These are phyloP conservation scores for Toxotes chatareus DNA, from an alignment of 2,113 vertebrate genomes.

Conservation along the genomic window DNA sequence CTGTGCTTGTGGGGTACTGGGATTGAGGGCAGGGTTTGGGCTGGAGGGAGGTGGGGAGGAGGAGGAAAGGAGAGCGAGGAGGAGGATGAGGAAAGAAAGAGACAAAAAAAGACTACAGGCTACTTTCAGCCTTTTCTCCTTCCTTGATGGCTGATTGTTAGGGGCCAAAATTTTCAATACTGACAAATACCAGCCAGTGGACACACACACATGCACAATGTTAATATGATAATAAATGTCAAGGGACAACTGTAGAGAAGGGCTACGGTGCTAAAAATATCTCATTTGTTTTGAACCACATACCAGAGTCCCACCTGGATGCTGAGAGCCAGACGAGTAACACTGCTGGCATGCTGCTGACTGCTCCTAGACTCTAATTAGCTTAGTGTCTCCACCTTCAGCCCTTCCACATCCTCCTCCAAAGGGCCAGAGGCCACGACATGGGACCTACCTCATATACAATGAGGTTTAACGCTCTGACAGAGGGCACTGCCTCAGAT, in stretches of 20 bases:
- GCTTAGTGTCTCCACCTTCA: conserved; percentile 56
- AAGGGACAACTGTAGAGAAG: not conserved
- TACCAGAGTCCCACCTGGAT: conserved; percentile 42
- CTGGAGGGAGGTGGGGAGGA: not conserved
- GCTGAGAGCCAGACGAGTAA: conserved; percentile 41
- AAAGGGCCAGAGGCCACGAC: conserved; percentile 76
- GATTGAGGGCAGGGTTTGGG: conserved; percentile 26
- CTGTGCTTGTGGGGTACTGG: conserved; percentile 40
- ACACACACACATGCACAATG: conserved; percentile 42
- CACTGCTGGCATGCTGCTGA: conserved; percentile 71
- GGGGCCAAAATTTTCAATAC: conserved; percentile 74
- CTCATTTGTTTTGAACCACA: conserved; percentile 33
- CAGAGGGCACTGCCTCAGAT: conserved; percentile 72
- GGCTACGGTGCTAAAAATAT: conserved; percentile 25
- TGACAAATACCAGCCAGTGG: conserved; percentile 76
- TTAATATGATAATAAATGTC: conserved; percentile 6
- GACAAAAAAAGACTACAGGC: conserved; percentile 54
- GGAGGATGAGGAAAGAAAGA: not conserved
- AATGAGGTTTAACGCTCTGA: conserved; percentile 69
- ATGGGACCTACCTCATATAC: conserved; percentile 76
- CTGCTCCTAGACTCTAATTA: conserved; percentile 56
- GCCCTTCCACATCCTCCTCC: conserved; percentile 46
- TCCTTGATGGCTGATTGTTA: conserved; percentile 73
- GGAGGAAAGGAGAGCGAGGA: not conserved
- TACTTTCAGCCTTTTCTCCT: conserved; percentile 75